These are phyloP conservation scores for Harpalus rubripes DNA, from an alignment of 2,888 invertebrate species.

Conservation along the genomic window DNA sequence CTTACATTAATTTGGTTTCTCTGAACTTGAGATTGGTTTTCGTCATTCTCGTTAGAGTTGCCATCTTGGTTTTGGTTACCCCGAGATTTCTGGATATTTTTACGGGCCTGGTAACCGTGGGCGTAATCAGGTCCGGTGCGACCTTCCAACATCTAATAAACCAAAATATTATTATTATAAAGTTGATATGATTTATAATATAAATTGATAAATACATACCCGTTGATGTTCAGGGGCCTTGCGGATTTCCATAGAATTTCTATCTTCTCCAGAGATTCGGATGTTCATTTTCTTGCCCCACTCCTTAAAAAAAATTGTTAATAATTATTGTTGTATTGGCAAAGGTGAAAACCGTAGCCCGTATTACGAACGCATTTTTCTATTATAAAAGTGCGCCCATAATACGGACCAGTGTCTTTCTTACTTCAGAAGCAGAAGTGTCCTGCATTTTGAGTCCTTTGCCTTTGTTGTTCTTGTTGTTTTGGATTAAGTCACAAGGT, in stretches of 20 bases:
- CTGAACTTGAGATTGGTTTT: constrained; percentile 31
- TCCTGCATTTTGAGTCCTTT: constrained; percentile 42
- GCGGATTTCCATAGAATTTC: constrained; percentile 35
- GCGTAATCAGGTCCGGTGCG: constrained; percentile 16
- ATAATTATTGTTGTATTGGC: not conserved
- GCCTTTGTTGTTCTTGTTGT: constrained; percentile 10
- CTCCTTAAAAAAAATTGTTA: constrained; percentile 40
- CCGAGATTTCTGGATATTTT: constrained; percentile 50
- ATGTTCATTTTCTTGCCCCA: constrained; percentile 35
- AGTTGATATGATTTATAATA: not conserved
- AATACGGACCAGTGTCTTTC: not conserved
- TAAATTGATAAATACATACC: constrained; percentile 19
- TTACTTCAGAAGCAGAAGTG: constrained; percentile 25
- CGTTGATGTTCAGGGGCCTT: constrained; percentile 42
- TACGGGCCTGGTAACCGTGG: not conserved
- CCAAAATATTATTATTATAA: not conserved
- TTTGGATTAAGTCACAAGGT: constrained; percentile 14
- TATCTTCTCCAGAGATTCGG: constrained; percentile 34
- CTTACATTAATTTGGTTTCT: constrained; percentile 56
- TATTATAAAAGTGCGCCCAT: not conserved
- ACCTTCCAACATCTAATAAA: constrained; percentile 25
- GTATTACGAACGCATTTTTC: too few species aligned
- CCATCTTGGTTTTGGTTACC: constrained; percentile 1
- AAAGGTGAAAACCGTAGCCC: too few species aligned
- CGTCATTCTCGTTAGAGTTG: constrained; percentile 50